A percentile compares a stretch with the other conserved stretches of the same genome.
phyloP scores from a whole-genome alignment of 2,113 vertebrate species.

The Athene cunicularia region DNA sequence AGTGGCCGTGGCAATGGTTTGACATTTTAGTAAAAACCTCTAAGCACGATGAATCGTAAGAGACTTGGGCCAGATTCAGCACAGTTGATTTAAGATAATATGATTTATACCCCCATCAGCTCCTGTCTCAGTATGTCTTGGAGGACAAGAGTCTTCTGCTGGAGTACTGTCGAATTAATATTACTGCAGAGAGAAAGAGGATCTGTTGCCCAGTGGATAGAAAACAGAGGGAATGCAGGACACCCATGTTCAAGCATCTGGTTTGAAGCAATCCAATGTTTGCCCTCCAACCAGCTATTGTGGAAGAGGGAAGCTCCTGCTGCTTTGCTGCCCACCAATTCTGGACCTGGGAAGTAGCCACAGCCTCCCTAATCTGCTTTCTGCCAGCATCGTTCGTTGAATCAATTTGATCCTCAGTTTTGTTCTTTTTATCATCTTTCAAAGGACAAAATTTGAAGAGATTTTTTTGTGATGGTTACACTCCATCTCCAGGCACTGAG shows the following conservation, averaged over 20 bases:
- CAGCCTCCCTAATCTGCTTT: neutral
- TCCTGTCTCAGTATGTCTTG: neutral
- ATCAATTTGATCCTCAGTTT: neutral
- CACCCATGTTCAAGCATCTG: neutral
- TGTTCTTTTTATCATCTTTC: neutral
- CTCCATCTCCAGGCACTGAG: neutral
- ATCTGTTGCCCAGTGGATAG: neutral
- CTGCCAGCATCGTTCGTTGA: neutral
- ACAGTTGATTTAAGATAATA: neutral
- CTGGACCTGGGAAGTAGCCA: neutral
- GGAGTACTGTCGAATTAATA: neutral
- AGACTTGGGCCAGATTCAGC: neutral
- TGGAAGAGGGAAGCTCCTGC: neutral
- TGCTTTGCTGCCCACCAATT: neutral
- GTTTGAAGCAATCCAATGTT: neutral
- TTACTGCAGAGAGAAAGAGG: neutral
- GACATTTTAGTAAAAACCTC: neutral
- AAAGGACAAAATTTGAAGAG: neutral
- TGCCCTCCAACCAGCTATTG: neutral
- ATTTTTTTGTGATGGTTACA: neutral
- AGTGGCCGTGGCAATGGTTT: neutral
- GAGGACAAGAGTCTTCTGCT: constrained; percentile 8
- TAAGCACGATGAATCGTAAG: neutral
- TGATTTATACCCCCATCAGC: neutral
- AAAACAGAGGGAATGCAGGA: neutral